These are phyloP conservation scores for Aproaerema taeniolella DNA, from an alignment of 2,888 invertebrate species.

Conservation along the genomic window DNA sequence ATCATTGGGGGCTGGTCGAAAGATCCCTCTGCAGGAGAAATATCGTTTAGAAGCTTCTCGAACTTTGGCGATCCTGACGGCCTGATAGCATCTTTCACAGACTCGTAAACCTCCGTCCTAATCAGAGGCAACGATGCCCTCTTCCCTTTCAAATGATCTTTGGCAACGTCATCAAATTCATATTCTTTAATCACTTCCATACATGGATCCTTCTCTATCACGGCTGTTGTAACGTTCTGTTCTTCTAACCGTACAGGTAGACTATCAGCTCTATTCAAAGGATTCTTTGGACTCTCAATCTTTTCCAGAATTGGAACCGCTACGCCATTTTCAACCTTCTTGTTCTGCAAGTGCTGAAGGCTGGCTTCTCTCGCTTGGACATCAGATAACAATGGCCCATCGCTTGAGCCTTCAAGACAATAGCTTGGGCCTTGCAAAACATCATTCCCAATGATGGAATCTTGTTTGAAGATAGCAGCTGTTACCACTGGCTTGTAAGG, in stretches of 20 bases:
- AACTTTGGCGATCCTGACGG: slow-evolving; percentile 77
- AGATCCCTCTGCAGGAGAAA: slow-evolving; percentile 51
- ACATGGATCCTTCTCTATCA: slow-evolving; percentile 28
- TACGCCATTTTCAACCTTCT: slow-evolving; percentile 59
- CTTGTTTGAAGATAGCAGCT: slow-evolving; percentile 82
- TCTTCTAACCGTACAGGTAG: slow-evolving; percentile 75
- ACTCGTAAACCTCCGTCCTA: slow-evolving; percentile 72
- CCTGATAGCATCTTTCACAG: slow-evolving; percentile 72
- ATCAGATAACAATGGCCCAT: slow-evolving; percentile 70
- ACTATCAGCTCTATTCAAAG: slow-evolving; percentile 72
- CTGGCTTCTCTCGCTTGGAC: slow-evolving; percentile 67
- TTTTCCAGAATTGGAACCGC: slow-evolving; percentile 50
- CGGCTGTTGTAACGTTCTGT: slow-evolving; percentile 36
- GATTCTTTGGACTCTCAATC: slow-evolving; percentile 60
- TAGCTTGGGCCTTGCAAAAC: slow-evolving; percentile 62
- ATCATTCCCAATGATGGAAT: slow-evolving; percentile 70
- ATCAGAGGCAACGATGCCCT: slow-evolving; percentile 62
- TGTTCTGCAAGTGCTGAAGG: slow-evolving; percentile 58
- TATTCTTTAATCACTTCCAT: slow-evolving; percentile 62
- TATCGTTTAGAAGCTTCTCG: slow-evolving; percentile 75
- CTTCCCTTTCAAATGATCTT: slow-evolving; percentile 51
- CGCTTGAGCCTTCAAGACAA: slow-evolving; percentile 70
- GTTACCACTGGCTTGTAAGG: slow-evolving; percentile 82
- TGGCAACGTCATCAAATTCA: slow-evolving; percentile 37
- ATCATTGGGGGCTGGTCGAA: slow-evolving; percentile 64